phyloP scores from a whole-genome alignment of 2,113 vertebrate genomes.

The Paracanthobrama guichenoti region DNA sequence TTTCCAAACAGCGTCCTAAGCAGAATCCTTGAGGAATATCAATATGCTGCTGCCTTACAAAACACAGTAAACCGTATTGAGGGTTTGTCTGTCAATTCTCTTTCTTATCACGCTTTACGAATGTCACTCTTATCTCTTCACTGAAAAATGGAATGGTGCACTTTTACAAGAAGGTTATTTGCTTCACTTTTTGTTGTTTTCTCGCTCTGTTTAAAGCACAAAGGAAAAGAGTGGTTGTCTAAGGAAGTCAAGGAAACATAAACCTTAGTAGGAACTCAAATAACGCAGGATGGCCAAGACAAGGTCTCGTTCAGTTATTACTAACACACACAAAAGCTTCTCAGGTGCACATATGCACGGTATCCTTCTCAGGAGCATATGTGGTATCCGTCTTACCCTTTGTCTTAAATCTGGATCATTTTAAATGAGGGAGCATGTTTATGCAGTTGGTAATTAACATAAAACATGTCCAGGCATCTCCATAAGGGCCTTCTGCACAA shows the following conservation, averaged over 20 bases:
- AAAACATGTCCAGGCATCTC: neutral
- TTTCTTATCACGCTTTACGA: constrained; percentile 44
- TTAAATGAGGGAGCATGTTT: neutral
- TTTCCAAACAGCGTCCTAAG: neutral
- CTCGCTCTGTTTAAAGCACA: constrained; percentile 21
- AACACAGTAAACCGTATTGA: neutral
- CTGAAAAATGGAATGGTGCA: constrained; percentile 31
- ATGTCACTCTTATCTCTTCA: constrained; percentile 41
- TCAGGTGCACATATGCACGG: neutral
- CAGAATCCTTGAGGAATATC: constrained; percentile 3
- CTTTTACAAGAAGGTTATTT: constrained; percentile 11
- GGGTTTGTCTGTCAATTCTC: constrained; percentile 23
- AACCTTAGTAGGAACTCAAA: constrained; percentile 4
- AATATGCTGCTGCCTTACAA: neutral
- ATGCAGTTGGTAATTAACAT: neutral
- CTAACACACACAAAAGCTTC: neutral
- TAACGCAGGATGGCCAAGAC: neutral
- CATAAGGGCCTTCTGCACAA: neutral
- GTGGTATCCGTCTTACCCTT: neutral
- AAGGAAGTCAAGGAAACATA: constrained; percentile 10
- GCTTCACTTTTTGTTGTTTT: constrained; percentile 13
- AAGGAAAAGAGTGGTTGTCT: constrained; percentile 14
- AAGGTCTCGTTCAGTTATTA: neutral
- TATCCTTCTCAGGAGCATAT: neutral
- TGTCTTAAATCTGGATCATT: neutral